phyloP scores from a whole-genome alignment of 1,140 invertebrate species.

The Nebria ingens region DNA sequence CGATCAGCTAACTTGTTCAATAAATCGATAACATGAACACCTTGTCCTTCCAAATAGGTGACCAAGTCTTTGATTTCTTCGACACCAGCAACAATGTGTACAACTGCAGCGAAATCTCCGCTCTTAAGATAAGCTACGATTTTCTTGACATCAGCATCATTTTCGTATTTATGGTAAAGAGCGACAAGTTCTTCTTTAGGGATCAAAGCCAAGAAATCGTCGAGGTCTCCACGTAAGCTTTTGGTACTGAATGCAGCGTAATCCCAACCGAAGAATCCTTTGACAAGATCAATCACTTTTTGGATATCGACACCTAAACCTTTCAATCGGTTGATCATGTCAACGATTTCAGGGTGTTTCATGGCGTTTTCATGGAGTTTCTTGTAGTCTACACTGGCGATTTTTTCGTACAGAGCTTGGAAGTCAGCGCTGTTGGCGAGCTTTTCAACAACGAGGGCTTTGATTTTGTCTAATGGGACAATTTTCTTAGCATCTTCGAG shows the following conservation, averaged over 20 bases:
- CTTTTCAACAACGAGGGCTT: neutral
- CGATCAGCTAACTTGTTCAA: neutral
- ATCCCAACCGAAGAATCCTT: conserved; percentile 19
- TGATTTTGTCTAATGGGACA: conserved; percentile 15
- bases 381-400: conserved; percentile 16
- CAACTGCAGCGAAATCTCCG: conserved; percentile 16
- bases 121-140: conserved; percentile 18
- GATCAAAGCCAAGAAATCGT: conserved; percentile 19
- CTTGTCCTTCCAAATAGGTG: conserved; percentile 1
- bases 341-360: conserved; percentile 15
- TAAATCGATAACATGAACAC: neutral
- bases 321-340: conserved; percentile 13
- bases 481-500: conserved; percentile 16
- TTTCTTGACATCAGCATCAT: conserved; percentile 18
- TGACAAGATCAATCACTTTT: conserved; percentile 14
- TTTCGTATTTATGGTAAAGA: conserved; percentile 16
- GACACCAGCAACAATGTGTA: conserved; percentile 14
- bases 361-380: conserved; percentile 15
- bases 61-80: conserved; percentile 19
- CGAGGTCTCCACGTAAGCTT: conserved; percentile 15
- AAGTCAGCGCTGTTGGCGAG: conserved; percentile 17
- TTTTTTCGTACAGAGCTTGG: conserved; percentile 16
- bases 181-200: conserved; percentile 18
- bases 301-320: conserved; percentile 13
- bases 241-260: conserved; percentile 6